These are phyloP conservation scores for Oryzias celebensis DNA, from an alignment of 2,113 vertebrate genomes.

Conservation along the genomic window DNA sequence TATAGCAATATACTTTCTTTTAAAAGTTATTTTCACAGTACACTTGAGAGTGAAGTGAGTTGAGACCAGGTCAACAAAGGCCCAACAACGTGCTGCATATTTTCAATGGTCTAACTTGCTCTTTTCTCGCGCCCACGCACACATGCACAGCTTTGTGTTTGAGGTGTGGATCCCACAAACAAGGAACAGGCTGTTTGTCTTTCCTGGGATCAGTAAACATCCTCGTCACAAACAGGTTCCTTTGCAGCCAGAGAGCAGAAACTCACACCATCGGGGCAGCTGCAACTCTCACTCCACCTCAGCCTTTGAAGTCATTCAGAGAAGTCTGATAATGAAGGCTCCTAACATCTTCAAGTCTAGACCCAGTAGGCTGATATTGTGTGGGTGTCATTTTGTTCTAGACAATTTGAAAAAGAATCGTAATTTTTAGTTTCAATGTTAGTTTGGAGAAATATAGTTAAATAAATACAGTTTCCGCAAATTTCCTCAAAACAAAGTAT, in stretches of 20 bases:
- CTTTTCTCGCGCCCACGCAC: neutral
- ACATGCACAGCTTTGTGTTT: slow-evolving; percentile 58
- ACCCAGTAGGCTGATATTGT: slow-evolving; percentile 57
- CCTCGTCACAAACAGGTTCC: slow-evolving; percentile 76
- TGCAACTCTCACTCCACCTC: slow-evolving; percentile 74
- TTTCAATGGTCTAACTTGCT: slow-evolving; percentile 21
- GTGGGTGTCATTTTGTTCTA: slow-evolving; percentile 30
- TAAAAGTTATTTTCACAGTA: too few relatives aligned
- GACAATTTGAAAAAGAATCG: neutral
- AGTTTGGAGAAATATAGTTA: neutral
- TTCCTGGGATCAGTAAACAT: slow-evolving; percentile 81
- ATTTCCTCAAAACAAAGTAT: too few relatives aligned
- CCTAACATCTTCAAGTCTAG: slow-evolving; percentile 66
- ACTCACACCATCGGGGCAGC: slow-evolving; percentile 75
- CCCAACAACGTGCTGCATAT: slow-evolving; percentile 60
- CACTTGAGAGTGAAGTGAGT: slow-evolving; percentile 43
- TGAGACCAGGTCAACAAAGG: slow-evolving; percentile 55
- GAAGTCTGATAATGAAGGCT: slow-evolving; percentile 73
- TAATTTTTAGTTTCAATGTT: slow-evolving; percentile 1
- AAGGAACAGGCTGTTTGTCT: slow-evolving; percentile 76
- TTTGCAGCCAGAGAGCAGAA: slow-evolving; percentile 73
- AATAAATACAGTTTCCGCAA: too few relatives aligned
- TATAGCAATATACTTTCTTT: too few relatives aligned
- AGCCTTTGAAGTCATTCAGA: slow-evolving; percentile 75
- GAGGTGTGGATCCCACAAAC: slow-evolving; percentile 60